Evolutionary conservation across 2,888 invertebrate species (phyloP), one percentile per base, ranked within the genome.

Genomic region (Adineta ricciae): DNA sequence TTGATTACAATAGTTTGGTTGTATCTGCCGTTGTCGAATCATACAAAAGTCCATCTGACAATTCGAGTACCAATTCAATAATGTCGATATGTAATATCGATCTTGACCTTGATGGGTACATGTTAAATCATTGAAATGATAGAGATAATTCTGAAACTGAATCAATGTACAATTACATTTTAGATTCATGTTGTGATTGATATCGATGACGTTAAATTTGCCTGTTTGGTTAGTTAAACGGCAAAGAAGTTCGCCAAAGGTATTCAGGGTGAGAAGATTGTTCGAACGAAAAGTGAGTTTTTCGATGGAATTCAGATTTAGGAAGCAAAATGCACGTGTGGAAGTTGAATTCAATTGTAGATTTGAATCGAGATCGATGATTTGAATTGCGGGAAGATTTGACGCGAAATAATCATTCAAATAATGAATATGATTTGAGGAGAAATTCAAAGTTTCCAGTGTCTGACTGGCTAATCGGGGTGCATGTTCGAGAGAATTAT

Each of bases 161-260:
- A 78, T 24, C 41, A 78, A 78, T 41, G 78, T 78, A 78, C 78
- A 78, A 78, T 78, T 41, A 41, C 78, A 78, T 78, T 78, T 78
- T 78, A 78, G 41, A 41, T 78, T 78, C 21, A 38, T 21, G 41
- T 78, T 78, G 41, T 78, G 21, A 41, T 78, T 78, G 14, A 78
- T 78, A 78, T 78, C 78, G 24, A 78, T n/a, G 2, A 41, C 8
- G 41, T 78, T 7, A 7, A 1, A 11, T 41, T 78, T 38, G 14
- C 41, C 3, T 24, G 21, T 21, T 2, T 11, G 8, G 41, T 38
- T 78, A 32, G 0, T 41, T 78, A 38, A 78, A n/a, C 78, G 38
- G 41, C 78, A 78, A n/a, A 78, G 41, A 24, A 78, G 16, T 78
- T 78, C 78, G 41, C 11, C 5, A 41, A 78, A 78, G 38, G 78